phyloP scores from a whole-genome alignment of 1,140 invertebrate species.

The Popillia japonica region DNA sequence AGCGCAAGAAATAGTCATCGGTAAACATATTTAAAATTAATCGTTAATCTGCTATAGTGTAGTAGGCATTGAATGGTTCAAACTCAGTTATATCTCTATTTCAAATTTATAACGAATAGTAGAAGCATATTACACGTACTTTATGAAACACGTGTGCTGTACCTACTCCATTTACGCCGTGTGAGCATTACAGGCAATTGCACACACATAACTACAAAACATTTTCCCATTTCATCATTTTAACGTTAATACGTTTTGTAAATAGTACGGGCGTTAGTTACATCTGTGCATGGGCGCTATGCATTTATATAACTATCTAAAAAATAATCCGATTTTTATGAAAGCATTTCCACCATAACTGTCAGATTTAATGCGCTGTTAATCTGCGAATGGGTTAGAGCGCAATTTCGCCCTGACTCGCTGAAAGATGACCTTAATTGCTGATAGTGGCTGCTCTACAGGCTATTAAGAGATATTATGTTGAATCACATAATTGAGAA shows the following conservation, averaged over 20 bases:
- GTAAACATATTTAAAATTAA: too few species aligned
- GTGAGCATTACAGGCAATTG: background rate
- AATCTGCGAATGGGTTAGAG: slow-evolving; percentile 37
- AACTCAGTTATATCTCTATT: too few species aligned
- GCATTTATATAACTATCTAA: background rate
- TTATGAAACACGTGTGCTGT: too few species aligned
- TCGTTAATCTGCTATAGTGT: too few species aligned
- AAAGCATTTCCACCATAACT: background rate
- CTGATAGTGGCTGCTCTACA: slow-evolving; percentile 46
- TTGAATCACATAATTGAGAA: slow-evolving; percentile 45
- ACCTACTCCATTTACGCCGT: too few species aligned
- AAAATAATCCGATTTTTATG: slow-evolving; percentile 12
- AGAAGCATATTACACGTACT: too few species aligned
- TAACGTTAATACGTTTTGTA: background rate
- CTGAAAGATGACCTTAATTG: slow-evolving; percentile 45
- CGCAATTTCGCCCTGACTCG: slow-evolving; percentile 26
- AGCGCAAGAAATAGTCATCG: too few species aligned
- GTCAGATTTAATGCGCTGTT: slow-evolving; percentile 37
- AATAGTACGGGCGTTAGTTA: background rate
- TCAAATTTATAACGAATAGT: too few species aligned
- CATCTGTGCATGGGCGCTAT: background rate
- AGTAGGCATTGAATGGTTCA: too few species aligned
- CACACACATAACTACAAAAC: background rate
- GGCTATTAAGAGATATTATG: slow-evolving; percentile 46
- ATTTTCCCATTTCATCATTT: background rate